Conservation (phyloP, 2,797 vertebrate species). For the Danio albolineatus region DNA sequence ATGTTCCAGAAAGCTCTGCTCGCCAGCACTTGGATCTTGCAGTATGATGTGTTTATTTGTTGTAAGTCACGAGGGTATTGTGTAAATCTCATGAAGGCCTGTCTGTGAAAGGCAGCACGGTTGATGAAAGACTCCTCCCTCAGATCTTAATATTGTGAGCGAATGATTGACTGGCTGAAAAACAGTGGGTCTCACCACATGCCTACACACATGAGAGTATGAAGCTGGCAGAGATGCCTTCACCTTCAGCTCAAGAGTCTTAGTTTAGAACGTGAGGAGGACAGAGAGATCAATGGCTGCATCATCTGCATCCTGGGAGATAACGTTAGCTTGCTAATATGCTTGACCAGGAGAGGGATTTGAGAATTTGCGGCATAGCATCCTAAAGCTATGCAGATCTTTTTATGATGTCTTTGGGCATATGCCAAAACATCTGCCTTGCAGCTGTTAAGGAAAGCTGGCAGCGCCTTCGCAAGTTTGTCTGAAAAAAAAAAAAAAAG, state of each 20-base stretch:
- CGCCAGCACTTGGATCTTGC: constrained; percentile 21
- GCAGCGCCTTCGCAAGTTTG: constrained; percentile 41
- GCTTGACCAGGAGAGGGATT: constrained; percentile 10
- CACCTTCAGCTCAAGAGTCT: constrained; percentile 3
- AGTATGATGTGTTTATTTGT: constrained; percentile 53
- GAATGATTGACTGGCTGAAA: constrained; percentile 18
- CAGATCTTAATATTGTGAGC: constrained; percentile 52
- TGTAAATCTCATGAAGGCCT: constrained; percentile 8
- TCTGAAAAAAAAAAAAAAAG: constrained; percentile 4
- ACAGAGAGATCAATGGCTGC: constrained; percentile 50
- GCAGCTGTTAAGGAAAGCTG: constrained; percentile 52
- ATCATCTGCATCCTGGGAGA: constrained; percentile 8
- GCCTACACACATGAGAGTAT: constrained; percentile 26
- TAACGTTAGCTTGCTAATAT: constrained; percentile 29
- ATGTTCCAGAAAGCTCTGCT: constrained; percentile 25
- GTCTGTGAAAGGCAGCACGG: constrained; percentile 37
- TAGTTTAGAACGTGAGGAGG: constrained; percentile 21
- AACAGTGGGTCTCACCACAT: constrained; percentile 40
- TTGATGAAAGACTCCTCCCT: constrained; percentile 38
- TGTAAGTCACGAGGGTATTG: constrained; percentile 25
- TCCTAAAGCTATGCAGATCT: constrained; percentile 39
- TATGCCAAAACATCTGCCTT: constrained; percentile 59
- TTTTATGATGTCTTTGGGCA: constrained; percentile 41
- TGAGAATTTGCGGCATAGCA: neutral
- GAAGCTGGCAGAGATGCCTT: constrained; percentile 32